Evolutionary conservation across 2,888 invertebrate genomes (phyloP), one percentile per base, ranked within the genome.

Genomic region (Amblyjoppa proteus): DNA sequence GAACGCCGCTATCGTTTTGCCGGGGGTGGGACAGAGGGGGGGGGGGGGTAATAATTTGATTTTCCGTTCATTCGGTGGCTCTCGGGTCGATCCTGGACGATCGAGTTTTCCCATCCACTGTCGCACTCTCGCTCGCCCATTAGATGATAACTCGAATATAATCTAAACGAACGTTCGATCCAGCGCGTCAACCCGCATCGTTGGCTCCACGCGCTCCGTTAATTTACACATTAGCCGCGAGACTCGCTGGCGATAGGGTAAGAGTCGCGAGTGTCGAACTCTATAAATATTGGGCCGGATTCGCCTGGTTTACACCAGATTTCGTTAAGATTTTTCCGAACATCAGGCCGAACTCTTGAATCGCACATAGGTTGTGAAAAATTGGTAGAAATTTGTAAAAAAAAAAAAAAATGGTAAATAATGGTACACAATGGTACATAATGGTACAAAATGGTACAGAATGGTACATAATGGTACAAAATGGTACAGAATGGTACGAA

Each of bases 11-110:
- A 92, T 92, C 91, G 91, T 89, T 88, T 87, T 89, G 1, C 3
- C 13, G 45, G 45, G 45, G 13, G 11, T 2, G 13, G 45, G 45
- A 9, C 0, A 0, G 5, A 1, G 45, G 3, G 45, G 45, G 84
- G 70, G 88, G 81, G 70, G 51, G 89, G 88, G 89, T 90, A 91
- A 91, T 92, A 92, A 92, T 92, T 92, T 89, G 91, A 92, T 92
- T 92, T 90, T 89, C 89, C 88, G 89, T 86, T 88, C 81, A 81
- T 85, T 85, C 85, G 81, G 74, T 77, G 84, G 49, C 34, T n/a
- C 41, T 45, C 80, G 71, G 56, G 66, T 28, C 80, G 79, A 81
- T 84, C 70, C 79, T 61, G 41, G 68, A 73, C 77, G 31, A 81
- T 84, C 77, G 81, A 68, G 38, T 70, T 28, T 34, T 70, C 28